These are phyloP conservation scores for Gobionotothen gibberifrons DNA, from an alignment of 2,797 vertebrate species.

Conservation along the genomic window DNA sequence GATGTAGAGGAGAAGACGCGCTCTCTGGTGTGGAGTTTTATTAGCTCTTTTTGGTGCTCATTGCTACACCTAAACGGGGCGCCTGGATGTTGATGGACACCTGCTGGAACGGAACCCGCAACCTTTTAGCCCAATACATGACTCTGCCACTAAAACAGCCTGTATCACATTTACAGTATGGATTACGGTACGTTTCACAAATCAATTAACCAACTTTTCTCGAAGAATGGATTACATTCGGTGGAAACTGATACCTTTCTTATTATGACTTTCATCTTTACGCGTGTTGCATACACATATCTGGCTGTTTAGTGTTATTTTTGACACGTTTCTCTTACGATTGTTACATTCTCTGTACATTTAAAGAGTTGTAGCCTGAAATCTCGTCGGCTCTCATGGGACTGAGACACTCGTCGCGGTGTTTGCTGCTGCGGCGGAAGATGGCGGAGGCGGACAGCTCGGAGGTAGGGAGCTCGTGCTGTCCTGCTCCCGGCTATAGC, in stretches of 20 bases:
- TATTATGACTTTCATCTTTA: slow-evolving; percentile 15
- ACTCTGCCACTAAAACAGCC: slow-evolving; percentile 40
- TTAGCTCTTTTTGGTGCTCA: neutral
- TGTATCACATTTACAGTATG: slow-evolving; percentile 45
- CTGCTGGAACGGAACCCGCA: slow-evolving; percentile 56
- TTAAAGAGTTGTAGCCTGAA: slow-evolving; percentile 71
- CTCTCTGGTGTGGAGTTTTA: slow-evolving; percentile 5
- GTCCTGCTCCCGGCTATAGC: slow-evolving; percentile 66
- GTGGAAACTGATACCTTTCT: neutral
- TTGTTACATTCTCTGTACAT: slow-evolving; percentile 6
- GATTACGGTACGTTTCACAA: slow-evolving; percentile 43
- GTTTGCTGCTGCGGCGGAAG: slow-evolving; percentile 97
- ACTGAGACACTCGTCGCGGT: slow-evolving; percentile 98
- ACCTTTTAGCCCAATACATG: slow-evolving; percentile 45
- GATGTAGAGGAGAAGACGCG: neutral
- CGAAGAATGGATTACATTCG: slow-evolving; percentile 19
- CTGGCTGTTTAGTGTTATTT: slow-evolving; percentile 13
- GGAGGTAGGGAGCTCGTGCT: slow-evolving; percentile 88
- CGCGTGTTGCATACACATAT: neutral
- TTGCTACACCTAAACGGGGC: slow-evolving; percentile 19
- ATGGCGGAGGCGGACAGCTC: slow-evolving; percentile 97
- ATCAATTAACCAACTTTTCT: slow-evolving; percentile 57
- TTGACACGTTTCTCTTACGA: slow-evolving; percentile 23
- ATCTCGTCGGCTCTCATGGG: slow-evolving; percentile 93
- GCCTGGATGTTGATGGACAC: slow-evolving; percentile 22